Percentiles rank a stretch among this genome's conserved stretches.
Evolutionary conservation across 2,113 vertebrate species (phyloP).

Genomic region (Regulus satrapa): DNA sequence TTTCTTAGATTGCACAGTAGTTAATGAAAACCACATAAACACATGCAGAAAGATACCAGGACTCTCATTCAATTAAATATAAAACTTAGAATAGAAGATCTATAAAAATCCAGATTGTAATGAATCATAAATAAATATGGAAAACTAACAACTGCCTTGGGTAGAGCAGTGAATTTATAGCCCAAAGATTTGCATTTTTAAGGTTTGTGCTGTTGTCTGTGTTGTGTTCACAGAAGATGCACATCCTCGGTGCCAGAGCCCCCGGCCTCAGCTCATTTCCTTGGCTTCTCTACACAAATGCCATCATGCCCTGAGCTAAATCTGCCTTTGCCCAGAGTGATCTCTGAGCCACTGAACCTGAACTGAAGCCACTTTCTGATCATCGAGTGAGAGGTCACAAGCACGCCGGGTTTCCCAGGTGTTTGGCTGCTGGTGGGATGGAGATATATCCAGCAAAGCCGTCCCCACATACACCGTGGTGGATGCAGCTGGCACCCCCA

Average conservation of each 20-base stretch:
- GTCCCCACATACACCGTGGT: not conserved
- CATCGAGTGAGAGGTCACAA: not conserved
- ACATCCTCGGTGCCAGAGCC: not conserved
- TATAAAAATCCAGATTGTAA: constrained; percentile 66
- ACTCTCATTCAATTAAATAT: constrained; percentile 66
- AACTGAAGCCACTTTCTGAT: not conserved
- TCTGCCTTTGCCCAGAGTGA: not conserved
- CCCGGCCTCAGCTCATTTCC: not conserved
- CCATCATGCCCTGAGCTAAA: not conserved
- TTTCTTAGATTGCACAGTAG: constrained; percentile 63
- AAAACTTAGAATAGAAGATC: constrained; percentile 41
- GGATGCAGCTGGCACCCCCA: not conserved
- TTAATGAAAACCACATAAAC: constrained; percentile 73
- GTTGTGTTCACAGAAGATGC: constrained; percentile 19
- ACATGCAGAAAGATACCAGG: constrained; percentile 56
- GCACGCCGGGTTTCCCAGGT: not conserved
- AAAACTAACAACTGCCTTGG: constrained; percentile 44
- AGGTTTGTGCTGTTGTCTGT: constrained; percentile 29
- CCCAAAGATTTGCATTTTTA: constrained; percentile 59
- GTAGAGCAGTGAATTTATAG: constrained; percentile 46
- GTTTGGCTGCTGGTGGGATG: not conserved
- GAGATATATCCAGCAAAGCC: not conserved
- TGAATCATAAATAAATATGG: constrained; percentile 69
- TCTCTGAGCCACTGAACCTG: not conserved
- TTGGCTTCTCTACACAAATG: not conserved